These are phyloP conservation scores for Rynchops niger DNA, from an alignment of 2,113 vertebrate genomes.

Conservation along the genomic window DNA sequence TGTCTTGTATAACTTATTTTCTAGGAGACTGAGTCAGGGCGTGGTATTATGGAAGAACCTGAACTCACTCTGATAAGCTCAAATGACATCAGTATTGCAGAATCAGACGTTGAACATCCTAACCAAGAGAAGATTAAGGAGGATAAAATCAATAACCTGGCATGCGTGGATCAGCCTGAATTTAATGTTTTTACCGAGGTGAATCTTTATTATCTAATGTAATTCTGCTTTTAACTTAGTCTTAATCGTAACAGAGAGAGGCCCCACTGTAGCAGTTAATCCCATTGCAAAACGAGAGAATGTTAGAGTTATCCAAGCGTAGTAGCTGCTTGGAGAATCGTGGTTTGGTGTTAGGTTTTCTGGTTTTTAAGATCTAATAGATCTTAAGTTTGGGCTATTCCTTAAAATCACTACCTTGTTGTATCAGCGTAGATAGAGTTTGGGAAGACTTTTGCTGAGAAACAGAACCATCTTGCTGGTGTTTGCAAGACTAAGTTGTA, in stretches of 20 bases:
- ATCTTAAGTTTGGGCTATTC: neutral
- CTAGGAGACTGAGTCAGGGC: slow-evolving; percentile 75
- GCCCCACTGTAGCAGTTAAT: neutral
- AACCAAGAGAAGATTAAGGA: slow-evolving; percentile 21
- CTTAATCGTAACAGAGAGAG: neutral
- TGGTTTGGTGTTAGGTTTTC: neutral
- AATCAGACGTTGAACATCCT: slow-evolving; percentile 59
- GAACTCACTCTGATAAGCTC: slow-evolving; percentile 83
- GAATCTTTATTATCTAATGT: neutral
- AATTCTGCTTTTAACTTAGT: neutral
- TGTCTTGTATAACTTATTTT: neutral
- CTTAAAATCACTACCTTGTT: neutral
- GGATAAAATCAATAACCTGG: neutral
- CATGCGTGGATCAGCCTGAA: neutral
- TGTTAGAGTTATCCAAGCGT: neutral
- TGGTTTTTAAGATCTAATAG: neutral
- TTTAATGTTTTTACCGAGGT: slow-evolving; percentile 17
- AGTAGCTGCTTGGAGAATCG: neutral
- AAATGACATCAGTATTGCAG: slow-evolving; percentile 77
- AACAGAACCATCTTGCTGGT: neutral
- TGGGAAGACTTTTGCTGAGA: neutral
- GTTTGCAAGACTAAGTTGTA: neutral
- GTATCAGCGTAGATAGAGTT: neutral
- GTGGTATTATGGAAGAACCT: slow-evolving; percentile 91
- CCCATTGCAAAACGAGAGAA: neutral